Evolutionary conservation across 2,797 vertebrate genomes (phyloP).

Genomic region (Chloroceryle amazona): DNA sequence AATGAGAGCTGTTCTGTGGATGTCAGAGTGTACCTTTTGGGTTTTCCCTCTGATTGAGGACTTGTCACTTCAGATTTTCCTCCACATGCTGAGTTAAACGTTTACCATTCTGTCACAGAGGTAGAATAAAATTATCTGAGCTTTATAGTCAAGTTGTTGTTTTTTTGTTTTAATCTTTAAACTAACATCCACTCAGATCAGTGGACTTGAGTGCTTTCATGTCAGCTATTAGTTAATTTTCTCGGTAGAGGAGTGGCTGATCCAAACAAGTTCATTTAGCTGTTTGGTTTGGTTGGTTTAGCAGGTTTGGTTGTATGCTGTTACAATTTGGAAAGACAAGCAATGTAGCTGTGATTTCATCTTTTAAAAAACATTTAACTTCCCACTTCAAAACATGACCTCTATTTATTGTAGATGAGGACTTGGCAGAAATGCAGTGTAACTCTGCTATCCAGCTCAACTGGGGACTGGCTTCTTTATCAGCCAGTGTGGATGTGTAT

Average conservation of each 20-base stretch:
- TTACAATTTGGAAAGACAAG: background rate
- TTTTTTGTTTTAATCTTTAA: background rate
- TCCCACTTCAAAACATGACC: background rate
- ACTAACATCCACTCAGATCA: background rate
- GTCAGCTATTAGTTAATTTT: background rate
- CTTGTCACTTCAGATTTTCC: background rate
- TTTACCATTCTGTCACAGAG: background rate
- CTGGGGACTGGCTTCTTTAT: background rate
- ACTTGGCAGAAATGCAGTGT: background rate
- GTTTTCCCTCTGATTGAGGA: background rate
- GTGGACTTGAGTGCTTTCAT: background rate
- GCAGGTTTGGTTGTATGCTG: background rate
- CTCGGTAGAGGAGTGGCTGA: background rate
- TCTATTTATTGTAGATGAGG: background rate
- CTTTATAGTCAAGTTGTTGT: background rate
- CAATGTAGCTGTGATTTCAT: background rate
- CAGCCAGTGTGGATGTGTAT: background rate
- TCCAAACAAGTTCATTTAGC: background rate
- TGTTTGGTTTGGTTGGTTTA: background rate
- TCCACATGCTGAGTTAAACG: background rate
- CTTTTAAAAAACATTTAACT: background rate
- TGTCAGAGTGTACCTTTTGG: background rate
- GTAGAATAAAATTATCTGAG: background rate
- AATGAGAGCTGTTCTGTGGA: background rate
- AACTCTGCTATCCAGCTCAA: background rate